A percentile compares a stretch with the other conserved stretches of the same genome.
Evolutionary conservation across 1,140 invertebrate genomes (phyloP).

Genomic region (Oedothorax gibbosus): DNA sequence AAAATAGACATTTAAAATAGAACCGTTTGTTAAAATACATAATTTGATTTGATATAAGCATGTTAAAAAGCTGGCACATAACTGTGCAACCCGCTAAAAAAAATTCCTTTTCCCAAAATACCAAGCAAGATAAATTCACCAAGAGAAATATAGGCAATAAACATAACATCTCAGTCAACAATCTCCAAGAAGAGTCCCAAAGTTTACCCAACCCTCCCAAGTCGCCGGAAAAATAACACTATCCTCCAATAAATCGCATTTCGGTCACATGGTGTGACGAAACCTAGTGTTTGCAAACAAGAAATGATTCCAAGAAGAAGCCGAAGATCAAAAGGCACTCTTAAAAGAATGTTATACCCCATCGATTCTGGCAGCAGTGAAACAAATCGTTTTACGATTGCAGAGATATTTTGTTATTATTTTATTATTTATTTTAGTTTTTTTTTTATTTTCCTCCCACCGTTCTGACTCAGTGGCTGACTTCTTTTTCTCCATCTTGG

Average conservation of each 20-base stretch:
- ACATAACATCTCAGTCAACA: background rate
- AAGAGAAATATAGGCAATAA: background rate
- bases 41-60: too few relatives aligned
- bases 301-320: constrained; percentile 36
- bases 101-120: too few relatives aligned
- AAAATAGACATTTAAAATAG: too few relatives aligned
- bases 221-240: background rate
- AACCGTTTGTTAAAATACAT: too few relatives aligned
- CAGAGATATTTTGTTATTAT: constrained; percentile 58
- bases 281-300: constrained; percentile 59
- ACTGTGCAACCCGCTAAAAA: too few relatives aligned
- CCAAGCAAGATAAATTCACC: too few relatives aligned
- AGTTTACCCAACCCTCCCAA: too few relatives aligned
- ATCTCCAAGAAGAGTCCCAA: background rate
- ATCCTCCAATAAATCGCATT: constrained; percentile 35
- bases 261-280: constrained; percentile 59
- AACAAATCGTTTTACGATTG: constrained; percentile 61
- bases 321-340: constrained; percentile 40
- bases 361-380: constrained; percentile 42
- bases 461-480: constrained; percentile 44
- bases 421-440: constrained; percentile 55
- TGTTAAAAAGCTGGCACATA: too few relatives aligned
- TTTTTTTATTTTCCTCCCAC: constrained; percentile 23
- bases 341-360: constrained; percentile 52
- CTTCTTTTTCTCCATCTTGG: constrained; percentile 27